Base-by-base conservation (phyloP, 2,113 vertebrate species). In the Hipposideros armiger region DNA sequence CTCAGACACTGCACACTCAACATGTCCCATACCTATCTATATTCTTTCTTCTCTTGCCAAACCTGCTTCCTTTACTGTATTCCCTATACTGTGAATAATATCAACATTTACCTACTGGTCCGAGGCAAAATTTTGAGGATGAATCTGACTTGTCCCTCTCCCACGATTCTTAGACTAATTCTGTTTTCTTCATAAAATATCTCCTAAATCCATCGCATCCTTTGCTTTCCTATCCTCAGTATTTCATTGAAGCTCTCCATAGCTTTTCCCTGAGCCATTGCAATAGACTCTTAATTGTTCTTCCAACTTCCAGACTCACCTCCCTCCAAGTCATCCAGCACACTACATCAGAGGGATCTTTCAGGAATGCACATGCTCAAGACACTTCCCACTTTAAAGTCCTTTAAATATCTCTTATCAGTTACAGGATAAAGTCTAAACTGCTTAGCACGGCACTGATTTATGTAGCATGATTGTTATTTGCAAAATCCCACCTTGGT, bases 221-320 rank as follows among this genome's bases (percentile, higher is more conserved):
- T 85, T 73, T 92, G 11, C 4, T 56, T 80, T 52, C 28, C 40
- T 42, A 24, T 10, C 20, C 20, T 78, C 47, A 42, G 2, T 14
- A 45, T 56, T 88, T 22, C 70, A 87, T 67, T 54, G 15, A 42
- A 77, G n/a, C 26, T 91, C 40, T 91, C 64, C 40, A 11, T 16
- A 54, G 58, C 9, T 78, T 72, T 77, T 13, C 22, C 45, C 30
- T 77, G 45, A 66, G 14, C 3, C 70, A 52, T 30, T 94, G 50
- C 13, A 95, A 83, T 19, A 66, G 24, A 69, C 32, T 69, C 28
- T 69, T 85, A 50, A 78, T 82, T 95, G 32, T 64, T 93, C 30
- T 95, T 64, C 56, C 50, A 78, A 17, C 30, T 60, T 52, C 15
- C 30, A 90, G 52, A 84, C 20, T 62, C 4, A n/a, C 56, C 19